These are phyloP conservation scores for Leontocebus nigricollis DNA, from an alignment of 2,797 vertebrate species.

Conservation along the genomic window DNA sequence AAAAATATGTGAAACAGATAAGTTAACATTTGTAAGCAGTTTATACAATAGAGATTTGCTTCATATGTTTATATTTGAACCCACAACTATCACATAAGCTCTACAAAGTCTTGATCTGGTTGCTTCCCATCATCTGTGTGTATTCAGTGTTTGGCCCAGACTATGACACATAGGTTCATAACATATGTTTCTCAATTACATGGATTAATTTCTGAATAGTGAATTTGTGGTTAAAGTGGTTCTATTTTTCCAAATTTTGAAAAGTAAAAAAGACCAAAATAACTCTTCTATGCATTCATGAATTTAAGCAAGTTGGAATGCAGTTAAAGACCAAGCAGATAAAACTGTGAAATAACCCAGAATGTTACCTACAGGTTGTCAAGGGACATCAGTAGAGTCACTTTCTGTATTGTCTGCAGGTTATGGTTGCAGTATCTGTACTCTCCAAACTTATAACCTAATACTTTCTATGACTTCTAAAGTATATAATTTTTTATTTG, in stretches of 20 bases:
- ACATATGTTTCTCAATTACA: not conserved
- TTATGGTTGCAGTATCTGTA: not conserved
- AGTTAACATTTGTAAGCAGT: not conserved
- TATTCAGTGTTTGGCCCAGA: not conserved
- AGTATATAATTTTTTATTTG: not conserved
- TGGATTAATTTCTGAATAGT: not conserved
- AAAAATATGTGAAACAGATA: not conserved
- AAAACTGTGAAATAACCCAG: not conserved
- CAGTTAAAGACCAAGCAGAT: not conserved
- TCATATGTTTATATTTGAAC: not conserved
- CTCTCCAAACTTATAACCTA: not conserved
- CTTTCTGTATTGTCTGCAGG: not conserved
- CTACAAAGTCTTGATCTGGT: not conserved
- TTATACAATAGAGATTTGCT: not conserved
- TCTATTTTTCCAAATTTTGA: conserved; percentile 8
- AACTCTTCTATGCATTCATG: not conserved
- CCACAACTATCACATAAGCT: not conserved
- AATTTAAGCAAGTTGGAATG: not conserved
- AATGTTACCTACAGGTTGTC: not conserved
- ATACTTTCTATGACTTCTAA: not conserved
- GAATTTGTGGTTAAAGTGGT: conserved; percentile 20
- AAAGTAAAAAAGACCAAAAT: conserved; percentile 33
- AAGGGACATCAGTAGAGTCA: not conserved
- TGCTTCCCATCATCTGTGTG: not conserved
- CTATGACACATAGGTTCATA: not conserved